These are phyloP conservation scores for Drosophila sucinea DNA, from an alignment of 1,140 invertebrate genomes.

Conservation along the genomic window DNA sequence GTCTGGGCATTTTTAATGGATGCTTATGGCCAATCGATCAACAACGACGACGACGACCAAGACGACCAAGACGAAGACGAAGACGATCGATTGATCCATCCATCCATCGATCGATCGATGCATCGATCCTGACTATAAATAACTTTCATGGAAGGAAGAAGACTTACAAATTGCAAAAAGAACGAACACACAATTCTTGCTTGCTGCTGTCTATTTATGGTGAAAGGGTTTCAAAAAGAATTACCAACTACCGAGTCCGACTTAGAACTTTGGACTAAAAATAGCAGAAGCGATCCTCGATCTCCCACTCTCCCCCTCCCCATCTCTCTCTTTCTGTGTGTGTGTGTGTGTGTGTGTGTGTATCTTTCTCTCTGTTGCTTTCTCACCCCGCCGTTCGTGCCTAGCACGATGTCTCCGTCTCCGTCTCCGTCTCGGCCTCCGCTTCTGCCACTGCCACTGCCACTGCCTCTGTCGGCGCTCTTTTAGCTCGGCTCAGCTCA, in stretches of 20 bases:
- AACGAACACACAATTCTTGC: constrained; percentile 51
- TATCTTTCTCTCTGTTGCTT: constrained; percentile 14
- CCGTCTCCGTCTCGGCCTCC: background rate
- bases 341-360: background rate
- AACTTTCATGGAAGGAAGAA: constrained; percentile 19
- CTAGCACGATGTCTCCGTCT: constrained; percentile 35
- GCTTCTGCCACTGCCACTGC: constrained; percentile 12
- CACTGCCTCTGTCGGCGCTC: constrained; percentile 1
- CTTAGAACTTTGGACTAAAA: constrained; percentile 54
- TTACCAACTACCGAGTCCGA: background rate
- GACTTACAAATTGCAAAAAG: constrained; percentile 58
- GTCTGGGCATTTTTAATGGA: constrained; percentile 46
- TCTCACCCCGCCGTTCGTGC: constrained; percentile 42
- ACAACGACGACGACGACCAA: constrained; percentile 1
- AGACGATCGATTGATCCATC: background rate
- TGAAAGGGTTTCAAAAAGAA: constrained; percentile 38
- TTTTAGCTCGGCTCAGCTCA: constrained; percentile 21
- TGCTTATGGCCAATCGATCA: constrained; percentile 58
- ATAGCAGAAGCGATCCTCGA: constrained; percentile 30
- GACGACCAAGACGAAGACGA: background rate
- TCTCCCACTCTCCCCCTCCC: constrained; percentile 4
- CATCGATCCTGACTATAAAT: constrained; percentile 30
- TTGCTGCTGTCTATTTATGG: constrained; percentile 56
- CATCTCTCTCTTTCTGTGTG: constrained; percentile 8
- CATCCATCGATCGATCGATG: constrained; percentile 3